A percentile compares a stretch with the other conserved stretches of the same genome.
These are phyloP conservation scores for Luffia ferchaultella DNA, from an alignment of 2,888 invertebrate species.

Conservation along the genomic window DNA sequence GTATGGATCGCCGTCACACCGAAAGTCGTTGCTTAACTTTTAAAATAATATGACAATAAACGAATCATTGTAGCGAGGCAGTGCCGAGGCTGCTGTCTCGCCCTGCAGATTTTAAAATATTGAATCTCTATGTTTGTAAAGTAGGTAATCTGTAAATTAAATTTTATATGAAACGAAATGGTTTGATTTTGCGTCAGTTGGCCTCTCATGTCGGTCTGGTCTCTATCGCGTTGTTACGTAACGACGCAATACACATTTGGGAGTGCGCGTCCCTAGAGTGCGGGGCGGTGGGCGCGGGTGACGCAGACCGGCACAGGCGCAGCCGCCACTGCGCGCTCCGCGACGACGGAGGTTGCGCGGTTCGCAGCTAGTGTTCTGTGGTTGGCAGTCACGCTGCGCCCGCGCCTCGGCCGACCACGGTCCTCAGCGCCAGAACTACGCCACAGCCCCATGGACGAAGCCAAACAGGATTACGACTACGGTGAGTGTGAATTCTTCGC, in stretches of 20 bases:
- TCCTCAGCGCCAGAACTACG: no score
- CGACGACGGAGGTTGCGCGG: background rate
- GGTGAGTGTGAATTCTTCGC: no score
- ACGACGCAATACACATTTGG: background rate
- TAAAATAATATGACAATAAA: background rate
- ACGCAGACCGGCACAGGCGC: background rate
- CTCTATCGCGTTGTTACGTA: no score
- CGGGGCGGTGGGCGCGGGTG: background rate
- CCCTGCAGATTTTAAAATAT: background rate
- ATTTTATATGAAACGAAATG: no score
- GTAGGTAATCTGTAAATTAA: no score
- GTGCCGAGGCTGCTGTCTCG: background rate
- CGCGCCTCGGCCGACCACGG: background rate
- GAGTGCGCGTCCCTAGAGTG: background rate
- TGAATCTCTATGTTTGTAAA: no score
- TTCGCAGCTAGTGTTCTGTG: background rate
- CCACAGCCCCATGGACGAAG: background rate
- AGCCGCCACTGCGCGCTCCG: conserved; percentile 1
- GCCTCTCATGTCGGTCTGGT: no score
- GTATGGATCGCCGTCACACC: no score
- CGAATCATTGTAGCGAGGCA: background rate
- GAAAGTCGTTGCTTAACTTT: background rate
- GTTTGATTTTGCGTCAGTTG: no score
- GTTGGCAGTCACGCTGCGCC: background rate
- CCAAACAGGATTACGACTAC: background rate